Percentiles rank a stretch among this genome's conserved stretches.
phyloP scores from a whole-genome alignment of 2,113 vertebrate species.

The Grammomys dolichurus region DNA sequence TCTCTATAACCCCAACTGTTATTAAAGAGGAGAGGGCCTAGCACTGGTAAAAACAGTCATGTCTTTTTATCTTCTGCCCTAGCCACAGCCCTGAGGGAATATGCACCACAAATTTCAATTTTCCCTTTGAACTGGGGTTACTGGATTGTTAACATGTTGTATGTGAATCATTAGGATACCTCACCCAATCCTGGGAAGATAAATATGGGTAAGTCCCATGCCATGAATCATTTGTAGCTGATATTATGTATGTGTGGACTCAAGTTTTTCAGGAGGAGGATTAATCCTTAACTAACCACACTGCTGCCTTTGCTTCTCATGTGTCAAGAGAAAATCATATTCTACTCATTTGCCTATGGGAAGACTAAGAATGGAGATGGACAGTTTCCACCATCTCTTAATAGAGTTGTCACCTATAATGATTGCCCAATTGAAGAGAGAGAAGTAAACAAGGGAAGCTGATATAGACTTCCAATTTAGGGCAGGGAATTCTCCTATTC shows the following conservation, averaged over 20 bases:
- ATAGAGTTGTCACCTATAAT: background rate
- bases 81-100: slow-evolving; percentile 33
- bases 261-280: slow-evolving; percentile 36
- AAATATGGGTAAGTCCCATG: slow-evolving; percentile 68
- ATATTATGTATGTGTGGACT: background rate
- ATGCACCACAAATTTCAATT: slow-evolving; percentile 64
- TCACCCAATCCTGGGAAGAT: slow-evolving; percentile 68
- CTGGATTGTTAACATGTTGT: slow-evolving; percentile 73
- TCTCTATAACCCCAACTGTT: slow-evolving; percentile 16
- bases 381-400: slow-evolving; percentile 63
- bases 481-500: background rate
- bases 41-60: slow-evolving; percentile 27
- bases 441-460: background rate
- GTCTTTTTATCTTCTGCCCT: slow-evolving; percentile 8
- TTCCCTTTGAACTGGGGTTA: slow-evolving; percentile 70
- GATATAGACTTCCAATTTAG: background rate
- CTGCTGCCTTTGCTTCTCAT: slow-evolving; percentile 54
- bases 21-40: background rate
- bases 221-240: slow-evolving; percentile 55
- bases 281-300: slow-evolving; percentile 25
- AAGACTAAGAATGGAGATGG: slow-evolving; percentile 39
- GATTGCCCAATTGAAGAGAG: background rate
- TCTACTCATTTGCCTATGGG: slow-evolving; percentile 14
- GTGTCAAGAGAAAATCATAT: slow-evolving; percentile 53
- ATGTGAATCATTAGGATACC: slow-evolving; percentile 78